A percentile compares a stretch with the other conserved stretches of the same genome.
These are phyloP conservation scores for Tipula confusa DNA, from an alignment of 2,888 invertebrate genomes.

Conservation along the genomic window DNA sequence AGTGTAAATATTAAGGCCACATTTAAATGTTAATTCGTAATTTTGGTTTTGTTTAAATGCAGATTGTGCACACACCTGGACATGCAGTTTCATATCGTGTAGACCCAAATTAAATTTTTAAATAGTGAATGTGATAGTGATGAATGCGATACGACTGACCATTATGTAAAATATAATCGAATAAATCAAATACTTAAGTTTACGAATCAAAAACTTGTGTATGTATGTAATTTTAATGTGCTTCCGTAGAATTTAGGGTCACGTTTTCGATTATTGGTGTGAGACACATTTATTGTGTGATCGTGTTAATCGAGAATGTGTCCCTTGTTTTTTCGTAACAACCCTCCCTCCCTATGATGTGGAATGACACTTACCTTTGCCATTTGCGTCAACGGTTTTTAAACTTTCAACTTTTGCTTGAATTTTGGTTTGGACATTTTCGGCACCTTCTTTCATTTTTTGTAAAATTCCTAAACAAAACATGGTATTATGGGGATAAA, in stretches of 20 bases:
- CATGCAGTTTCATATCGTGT: conserved; percentile 20
- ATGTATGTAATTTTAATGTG: no score
- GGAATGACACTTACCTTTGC: conserved; percentile 54
- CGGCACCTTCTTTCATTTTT: conserved; percentile 95
- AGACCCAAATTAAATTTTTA: neutral
- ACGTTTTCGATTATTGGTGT: no score
- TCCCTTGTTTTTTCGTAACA: no score
- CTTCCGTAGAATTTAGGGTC: no score
- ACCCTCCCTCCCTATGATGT: neutral
- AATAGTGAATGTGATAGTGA: neutral
- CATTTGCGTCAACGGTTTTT: conserved; percentile 58
- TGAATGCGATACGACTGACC: neutral
- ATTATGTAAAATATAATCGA: neutral
- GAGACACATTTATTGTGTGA: no score
- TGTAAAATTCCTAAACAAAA: conserved; percentile 72
- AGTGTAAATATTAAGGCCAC: neutral
- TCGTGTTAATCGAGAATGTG: no score
- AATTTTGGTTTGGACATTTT: conserved; percentile 86
- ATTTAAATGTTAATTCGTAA: neutral
- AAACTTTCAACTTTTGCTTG: conserved; percentile 90
- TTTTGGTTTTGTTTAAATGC: neutral
- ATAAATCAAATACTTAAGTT: neutral
- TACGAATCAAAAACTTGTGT: neutral
- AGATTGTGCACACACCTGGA: conserved; percentile 27
- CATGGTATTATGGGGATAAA: neutral